A percentile compares a stretch with the other conserved stretches of the same genome.
Conservation (phyloP, 2,797 vertebrate genomes). For the Artibeus jamaicensis region DNA sequence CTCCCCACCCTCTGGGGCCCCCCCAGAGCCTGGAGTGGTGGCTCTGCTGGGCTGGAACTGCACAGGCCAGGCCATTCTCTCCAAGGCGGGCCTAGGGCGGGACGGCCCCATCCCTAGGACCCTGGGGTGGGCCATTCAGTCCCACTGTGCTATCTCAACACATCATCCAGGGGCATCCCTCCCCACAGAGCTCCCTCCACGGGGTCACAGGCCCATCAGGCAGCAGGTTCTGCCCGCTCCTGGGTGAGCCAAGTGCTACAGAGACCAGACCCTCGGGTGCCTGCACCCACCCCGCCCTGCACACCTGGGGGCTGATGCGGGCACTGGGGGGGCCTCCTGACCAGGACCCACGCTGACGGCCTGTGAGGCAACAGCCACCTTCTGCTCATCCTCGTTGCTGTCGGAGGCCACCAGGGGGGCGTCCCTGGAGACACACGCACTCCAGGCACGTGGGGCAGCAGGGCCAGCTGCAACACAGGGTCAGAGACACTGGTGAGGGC, state of each 20-base stretch:
- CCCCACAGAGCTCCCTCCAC: background rate
- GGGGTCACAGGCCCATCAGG: background rate
- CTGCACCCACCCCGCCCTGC: background rate
- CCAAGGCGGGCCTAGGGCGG: background rate
- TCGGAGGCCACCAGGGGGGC: conserved; percentile 86
- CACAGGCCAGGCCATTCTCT: background rate
- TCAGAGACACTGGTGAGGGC: background rate
- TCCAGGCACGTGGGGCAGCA: conserved; percentile 83
- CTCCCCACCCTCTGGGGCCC: background rate
- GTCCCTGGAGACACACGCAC: conserved; percentile 82
- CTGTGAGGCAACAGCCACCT: conserved; percentile 77
- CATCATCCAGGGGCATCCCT: background rate
- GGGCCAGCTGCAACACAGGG: conserved; percentile 72
- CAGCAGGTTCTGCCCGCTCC: background rate
- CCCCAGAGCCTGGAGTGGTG: conserved; percentile 44
- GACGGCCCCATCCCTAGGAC: no score
- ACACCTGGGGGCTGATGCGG: conserved; percentile 78
- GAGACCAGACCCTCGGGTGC: background rate
- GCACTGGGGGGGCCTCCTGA: conserved; percentile 82
- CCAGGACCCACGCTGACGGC: conserved; percentile 80
- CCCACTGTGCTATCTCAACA: background rate
- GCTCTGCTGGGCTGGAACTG: background rate
- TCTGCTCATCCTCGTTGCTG: conserved; percentile 86
- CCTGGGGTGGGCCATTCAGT: background rate
- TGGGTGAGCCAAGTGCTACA: background rate